Percentiles rank a stretch among this genome's conserved stretches.
phyloP scores from a whole-genome alignment of 1,140 invertebrate species.

The roundworm (Caenorhabditis elegans) region DNA sequence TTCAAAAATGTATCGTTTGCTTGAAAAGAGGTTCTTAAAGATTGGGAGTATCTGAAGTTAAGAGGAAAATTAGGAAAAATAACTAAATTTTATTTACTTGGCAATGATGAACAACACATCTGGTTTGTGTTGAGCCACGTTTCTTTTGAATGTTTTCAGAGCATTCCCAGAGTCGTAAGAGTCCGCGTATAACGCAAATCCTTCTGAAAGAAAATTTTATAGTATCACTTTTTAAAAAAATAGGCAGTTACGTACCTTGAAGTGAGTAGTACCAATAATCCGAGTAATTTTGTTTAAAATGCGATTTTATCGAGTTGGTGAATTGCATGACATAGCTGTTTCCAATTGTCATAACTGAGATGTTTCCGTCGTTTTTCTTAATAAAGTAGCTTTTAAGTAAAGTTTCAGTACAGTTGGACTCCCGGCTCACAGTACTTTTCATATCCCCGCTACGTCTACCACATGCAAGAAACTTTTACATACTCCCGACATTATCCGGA shows the following conservation, averaged over 20 bases:
- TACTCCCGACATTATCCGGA: no score
- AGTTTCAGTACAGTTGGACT: no score
- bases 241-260: neutral
- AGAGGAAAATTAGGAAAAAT: no score
- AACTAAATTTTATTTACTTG: neutral
- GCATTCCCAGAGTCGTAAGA: neutral
- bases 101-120: neutral
- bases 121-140: neutral
- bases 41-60: neutral
- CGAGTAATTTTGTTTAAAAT: neutral
- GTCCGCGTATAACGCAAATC: neutral
- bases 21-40: neutral
- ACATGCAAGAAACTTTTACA: neutral
- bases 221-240: no score
- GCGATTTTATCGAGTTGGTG: neutral
- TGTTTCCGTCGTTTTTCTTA: neutral
- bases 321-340: constrained; percentile 20
- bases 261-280: neutral
- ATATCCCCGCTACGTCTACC: no score
- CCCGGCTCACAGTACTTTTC: no score
- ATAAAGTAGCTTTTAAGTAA: neutral
- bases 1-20: no score
- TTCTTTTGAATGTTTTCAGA: neutral
- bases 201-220: neutral
- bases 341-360: neutral